Percentiles rank a stretch among this genome's conserved stretches.
Evolutionary conservation across 2,888 invertebrate species (phyloP).

Genomic region (Epistrophella euchroma): DNA sequence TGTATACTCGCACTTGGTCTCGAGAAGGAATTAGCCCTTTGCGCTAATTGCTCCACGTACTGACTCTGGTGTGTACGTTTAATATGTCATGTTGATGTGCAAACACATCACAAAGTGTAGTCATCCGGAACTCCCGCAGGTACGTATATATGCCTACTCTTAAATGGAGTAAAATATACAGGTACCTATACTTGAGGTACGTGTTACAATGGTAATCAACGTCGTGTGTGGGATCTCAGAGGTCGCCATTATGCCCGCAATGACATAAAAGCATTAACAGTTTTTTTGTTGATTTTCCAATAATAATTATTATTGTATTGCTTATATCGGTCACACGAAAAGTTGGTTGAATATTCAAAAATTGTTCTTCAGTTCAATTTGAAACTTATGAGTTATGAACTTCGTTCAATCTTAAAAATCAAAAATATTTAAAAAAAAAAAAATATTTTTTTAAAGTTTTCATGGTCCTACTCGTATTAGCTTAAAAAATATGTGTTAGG

Average conservation of each 20-base stretch:
- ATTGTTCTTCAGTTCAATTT: too few species aligned
- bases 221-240: constrained; percentile 65
- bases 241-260: constrained; percentile 1
- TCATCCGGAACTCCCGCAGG: constrained; percentile 63
- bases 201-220: constrained; percentile 51
- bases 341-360: too few species aligned
- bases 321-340: too few species aligned
- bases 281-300: constrained; percentile 46
- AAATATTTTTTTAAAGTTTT: too few species aligned
- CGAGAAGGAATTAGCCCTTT: constrained; percentile 27
- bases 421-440: too few species aligned
- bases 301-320: background rate
- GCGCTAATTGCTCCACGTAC: constrained; percentile 63
- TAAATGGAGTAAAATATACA: constrained; percentile 11
- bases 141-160: constrained; percentile 25
- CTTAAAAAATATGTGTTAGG: too few species aligned
- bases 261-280: constrained; percentile 36
- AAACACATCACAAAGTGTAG: constrained; percentile 41
- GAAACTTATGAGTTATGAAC: too few species aligned
- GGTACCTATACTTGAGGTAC: background rate
- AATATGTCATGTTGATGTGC: constrained; percentile 48
- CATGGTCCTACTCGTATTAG: too few species aligned
- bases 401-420: too few species aligned
- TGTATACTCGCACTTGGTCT: background rate
- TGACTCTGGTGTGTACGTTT: constrained; percentile 31